phyloP scores from a whole-genome alignment of 2,888 invertebrate genomes.

The Cyclophora punctaria region DNA sequence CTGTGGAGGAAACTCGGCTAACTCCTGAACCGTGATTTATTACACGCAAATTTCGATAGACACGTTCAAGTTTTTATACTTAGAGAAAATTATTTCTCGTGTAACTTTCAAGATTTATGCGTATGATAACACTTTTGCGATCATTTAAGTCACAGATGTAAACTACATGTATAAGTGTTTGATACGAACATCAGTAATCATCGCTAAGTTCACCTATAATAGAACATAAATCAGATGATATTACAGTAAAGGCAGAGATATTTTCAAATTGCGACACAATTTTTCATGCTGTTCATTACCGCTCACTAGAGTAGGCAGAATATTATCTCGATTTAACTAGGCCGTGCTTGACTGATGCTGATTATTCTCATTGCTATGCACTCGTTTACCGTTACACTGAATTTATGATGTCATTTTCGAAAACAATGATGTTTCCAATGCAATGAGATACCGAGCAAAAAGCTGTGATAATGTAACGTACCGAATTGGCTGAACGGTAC shows the following conservation, averaged over 20 bases:
- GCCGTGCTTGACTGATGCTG: slow-evolving; percentile 25
- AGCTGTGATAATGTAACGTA: no score
- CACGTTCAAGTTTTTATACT: slow-evolving; percentile 17
- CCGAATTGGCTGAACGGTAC: no score
- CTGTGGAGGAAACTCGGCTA: background rate
- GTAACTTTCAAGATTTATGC: slow-evolving; percentile 14
- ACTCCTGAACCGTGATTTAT: slow-evolving; percentile 15
- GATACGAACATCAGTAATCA: no score
- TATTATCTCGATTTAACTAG: slow-evolving; percentile 14
- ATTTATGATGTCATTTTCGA: background rate
- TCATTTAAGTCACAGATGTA: background rate
- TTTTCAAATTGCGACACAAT: slow-evolving; percentile 8
- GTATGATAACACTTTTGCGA: slow-evolving; percentile 8
- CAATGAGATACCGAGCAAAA: no score
- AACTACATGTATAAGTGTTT: no score
- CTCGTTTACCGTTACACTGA: slow-evolving; percentile 17
- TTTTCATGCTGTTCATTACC: slow-evolving; percentile 13
- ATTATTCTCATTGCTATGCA: slow-evolving; percentile 26
- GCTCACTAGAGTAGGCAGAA: slow-evolving; percentile 11
- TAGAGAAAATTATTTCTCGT: slow-evolving; percentile 12
- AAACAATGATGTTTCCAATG: background rate
- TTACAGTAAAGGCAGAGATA: background rate
- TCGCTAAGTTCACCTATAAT: no score
- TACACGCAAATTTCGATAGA: slow-evolving; percentile 15
- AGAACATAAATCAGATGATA: no score